Percentiles rank a stretch among this genome's conserved stretches.
phyloP scores from a whole-genome alignment of 1,140 invertebrate genomes.

The Oreohelix idahoensis region DNA sequence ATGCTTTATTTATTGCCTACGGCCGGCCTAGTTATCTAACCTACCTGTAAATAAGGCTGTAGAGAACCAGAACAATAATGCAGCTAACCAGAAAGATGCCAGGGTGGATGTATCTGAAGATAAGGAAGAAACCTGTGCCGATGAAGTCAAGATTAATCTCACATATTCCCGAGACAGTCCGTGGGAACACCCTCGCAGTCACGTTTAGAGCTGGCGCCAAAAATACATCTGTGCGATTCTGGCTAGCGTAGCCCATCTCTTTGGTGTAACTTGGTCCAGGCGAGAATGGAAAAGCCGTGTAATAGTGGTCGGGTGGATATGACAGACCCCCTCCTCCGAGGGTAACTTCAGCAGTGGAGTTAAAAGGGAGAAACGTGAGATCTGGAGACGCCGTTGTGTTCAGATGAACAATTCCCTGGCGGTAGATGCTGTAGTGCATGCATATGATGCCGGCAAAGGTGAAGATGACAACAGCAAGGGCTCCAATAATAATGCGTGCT shows the following conservation, averaged over 20 bases:
- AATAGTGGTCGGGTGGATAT: not conserved
- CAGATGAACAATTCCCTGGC: not conserved
- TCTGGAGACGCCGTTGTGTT: not conserved
- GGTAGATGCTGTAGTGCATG: slow-evolving; percentile 51
- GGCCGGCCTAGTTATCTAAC: too few relatives aligned
- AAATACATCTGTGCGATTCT: not conserved
- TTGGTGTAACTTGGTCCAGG: slow-evolving; percentile 10
- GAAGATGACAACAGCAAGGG: slow-evolving; percentile 51
- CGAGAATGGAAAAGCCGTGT: not conserved
- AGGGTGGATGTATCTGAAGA: slow-evolving; percentile 46
- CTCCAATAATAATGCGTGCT: slow-evolving; percentile 59
- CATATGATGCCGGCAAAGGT: slow-evolving; percentile 54
- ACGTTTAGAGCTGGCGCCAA: not conserved
- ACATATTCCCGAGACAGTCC: slow-evolving; percentile 16
- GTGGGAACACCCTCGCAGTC: not conserved
- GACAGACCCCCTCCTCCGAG: not conserved
- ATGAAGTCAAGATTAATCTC: slow-evolving; percentile 30
- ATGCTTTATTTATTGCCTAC: too few relatives aligned
- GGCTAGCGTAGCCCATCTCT: not conserved
- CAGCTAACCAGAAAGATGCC: slow-evolving; percentile 49
- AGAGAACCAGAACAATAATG: slow-evolving; percentile 49
- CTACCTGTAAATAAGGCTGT: slow-evolving; percentile 52
- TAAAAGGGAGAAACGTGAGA: not conserved
- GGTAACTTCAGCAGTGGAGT: not conserved
- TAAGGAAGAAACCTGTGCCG: slow-evolving; percentile 39